These are phyloP conservation scores for Myiagra hebetior DNA, from an alignment of 2,113 vertebrate genomes.

Conservation along the genomic window DNA sequence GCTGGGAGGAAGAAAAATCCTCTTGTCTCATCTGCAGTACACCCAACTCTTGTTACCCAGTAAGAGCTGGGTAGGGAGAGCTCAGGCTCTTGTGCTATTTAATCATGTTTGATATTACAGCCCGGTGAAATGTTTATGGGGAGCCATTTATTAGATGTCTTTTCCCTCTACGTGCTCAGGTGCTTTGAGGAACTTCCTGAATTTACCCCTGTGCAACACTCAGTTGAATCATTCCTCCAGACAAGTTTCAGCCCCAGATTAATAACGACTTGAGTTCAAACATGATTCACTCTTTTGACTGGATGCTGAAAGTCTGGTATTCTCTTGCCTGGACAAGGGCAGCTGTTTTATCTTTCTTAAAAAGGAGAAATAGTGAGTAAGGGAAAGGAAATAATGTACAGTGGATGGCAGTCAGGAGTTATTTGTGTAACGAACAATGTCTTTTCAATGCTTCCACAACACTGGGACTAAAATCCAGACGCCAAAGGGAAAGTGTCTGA, in stretches of 20 bases:
- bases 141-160: background rate
- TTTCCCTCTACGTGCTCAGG: background rate
- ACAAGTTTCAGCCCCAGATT: background rate
- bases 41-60: background rate
- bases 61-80: background rate
- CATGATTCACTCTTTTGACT: background rate
- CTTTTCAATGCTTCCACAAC: background rate
- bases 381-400: background rate
- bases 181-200: constrained; percentile 10
- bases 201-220: background rate
- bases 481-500: background rate
- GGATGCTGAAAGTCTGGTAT: background rate
- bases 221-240: background rate
- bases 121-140: background rate
- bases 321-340: background rate
- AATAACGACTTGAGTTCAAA: background rate
- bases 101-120: background rate
- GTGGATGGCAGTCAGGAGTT: background rate
- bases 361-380: background rate
- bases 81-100: background rate
- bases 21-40: background rate
- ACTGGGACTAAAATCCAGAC: background rate
- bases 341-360: background rate
- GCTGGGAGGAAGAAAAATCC: background rate
- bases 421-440: constrained; percentile 1